phyloP scores from a whole-genome alignment of 2,797 vertebrate species.

The Esox masquinongy region DNA sequence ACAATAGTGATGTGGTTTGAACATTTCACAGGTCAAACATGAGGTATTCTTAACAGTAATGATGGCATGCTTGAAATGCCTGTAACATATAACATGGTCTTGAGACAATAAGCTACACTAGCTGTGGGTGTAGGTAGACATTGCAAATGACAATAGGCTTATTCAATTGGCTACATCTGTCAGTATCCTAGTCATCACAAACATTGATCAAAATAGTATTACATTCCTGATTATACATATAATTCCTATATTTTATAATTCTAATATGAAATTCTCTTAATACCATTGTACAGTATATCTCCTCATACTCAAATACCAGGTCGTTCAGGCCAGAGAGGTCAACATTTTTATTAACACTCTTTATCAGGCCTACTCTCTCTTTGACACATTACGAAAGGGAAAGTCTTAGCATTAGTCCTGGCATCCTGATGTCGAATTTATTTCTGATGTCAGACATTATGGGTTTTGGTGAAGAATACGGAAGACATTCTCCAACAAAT shows the following conservation, averaged over 20 bases:
- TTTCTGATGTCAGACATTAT: not conserved
- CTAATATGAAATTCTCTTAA: not conserved
- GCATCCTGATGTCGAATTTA: not conserved
- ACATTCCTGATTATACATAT: too few relatives aligned
- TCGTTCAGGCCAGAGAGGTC: not conserved
- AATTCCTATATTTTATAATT: not conserved
- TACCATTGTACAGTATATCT: not conserved
- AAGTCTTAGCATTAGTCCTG: not conserved
- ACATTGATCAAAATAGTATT: too few relatives aligned
- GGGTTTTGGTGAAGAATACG: not conserved
- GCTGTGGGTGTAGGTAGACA: too few relatives aligned
- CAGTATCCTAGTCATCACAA: too few relatives aligned
- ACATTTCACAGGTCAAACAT: too few relatives aligned
- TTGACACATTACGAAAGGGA: conserved; percentile 1
- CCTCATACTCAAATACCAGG: too few relatives aligned
- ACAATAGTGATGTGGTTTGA: too few relatives aligned
- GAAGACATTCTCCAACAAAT: not conserved
- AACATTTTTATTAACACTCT: not conserved
- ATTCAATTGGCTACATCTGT: not conserved
- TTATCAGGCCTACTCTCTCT: not conserved
- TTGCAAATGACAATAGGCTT: too few relatives aligned
- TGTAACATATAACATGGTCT: too few relatives aligned
- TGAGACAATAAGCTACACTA: too few relatives aligned
- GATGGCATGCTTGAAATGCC: too few relatives aligned
- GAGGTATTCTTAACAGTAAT: too few relatives aligned